Base-by-base conservation (phyloP, 1,140 invertebrate species). In the Drosophila bocki region DNA sequence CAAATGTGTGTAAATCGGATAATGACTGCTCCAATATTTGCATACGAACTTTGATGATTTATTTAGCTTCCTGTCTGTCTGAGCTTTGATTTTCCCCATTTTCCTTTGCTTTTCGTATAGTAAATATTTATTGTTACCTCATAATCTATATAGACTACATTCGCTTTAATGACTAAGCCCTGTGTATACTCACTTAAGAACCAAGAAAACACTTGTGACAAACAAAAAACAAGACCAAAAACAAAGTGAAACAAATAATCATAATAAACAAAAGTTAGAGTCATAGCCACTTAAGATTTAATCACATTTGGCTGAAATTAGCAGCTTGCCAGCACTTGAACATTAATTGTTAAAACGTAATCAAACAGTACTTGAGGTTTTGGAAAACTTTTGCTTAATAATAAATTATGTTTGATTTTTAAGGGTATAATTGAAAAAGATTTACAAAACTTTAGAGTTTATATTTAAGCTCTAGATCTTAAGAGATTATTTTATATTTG, bases 41-140 rank as follows among this genome's bases (percentile, higher is more conserved):
- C 84, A 88, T 88, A 90, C 58, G 64, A 84, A 90, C 84, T 88
- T 65, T 78, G 69, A 84, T 75, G 67, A 76, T 79, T 78, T 79
- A 76, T 63, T 57, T 39, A 39, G 72, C 80, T 87, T 87, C 84
- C 84, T 79, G 83, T 76, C 79, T 82, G 50, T 53, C 39, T 33
- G n/a, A 26, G 9, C 22, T 22, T 26, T n/a, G 44, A 33, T 63
- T 26, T 29, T 26, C 22, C 50, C 50, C 35, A 41, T 39, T 59
- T 42, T 51, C n/a, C 7, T 9, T 13, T 8, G n/a, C 33, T 15
- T n/a, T 35, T 41, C 15, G 12, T 5, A 13, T 39, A 29, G 39
- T 8, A 29, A 17, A 26, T 26, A 22, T 50, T 68, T 67, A 68
- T 56, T 41, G 19, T 13, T 12, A 12, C 19, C 13, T 29, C 17